These are phyloP conservation scores for Leptinotarsa peninsularis DNA, from an alignment of 2,888 invertebrate species.

Conservation along the genomic window DNA sequence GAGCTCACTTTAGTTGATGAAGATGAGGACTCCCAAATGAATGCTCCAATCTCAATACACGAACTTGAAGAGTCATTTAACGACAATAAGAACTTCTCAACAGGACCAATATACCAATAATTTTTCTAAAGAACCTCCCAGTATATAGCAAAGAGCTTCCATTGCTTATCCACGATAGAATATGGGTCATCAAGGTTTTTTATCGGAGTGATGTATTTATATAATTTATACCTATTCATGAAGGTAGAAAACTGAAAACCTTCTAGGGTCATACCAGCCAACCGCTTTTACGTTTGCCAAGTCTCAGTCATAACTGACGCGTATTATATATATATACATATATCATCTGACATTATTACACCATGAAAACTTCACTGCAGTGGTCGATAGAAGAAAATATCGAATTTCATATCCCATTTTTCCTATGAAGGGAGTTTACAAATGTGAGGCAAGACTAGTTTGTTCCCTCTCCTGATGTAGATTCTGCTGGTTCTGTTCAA, in stretches of 20 bases:
- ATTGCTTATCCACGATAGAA: neutral
- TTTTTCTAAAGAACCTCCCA: neutral
- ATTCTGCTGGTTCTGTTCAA: no score
- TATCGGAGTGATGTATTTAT: neutral
- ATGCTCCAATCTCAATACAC: neutral
- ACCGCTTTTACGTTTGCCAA: neutral
- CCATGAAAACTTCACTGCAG: neutral
- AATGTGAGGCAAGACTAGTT: neutral
- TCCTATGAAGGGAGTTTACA: neutral
- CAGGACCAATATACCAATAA: neutral
- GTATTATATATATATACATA: no score
- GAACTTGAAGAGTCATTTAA: neutral
- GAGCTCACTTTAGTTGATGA: neutral
- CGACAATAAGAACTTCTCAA: neutral
- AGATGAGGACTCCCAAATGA: neutral
- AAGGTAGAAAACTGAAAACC: neutral
- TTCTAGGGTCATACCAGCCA: neutral
- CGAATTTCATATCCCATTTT: neutral
- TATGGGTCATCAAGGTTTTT: neutral
- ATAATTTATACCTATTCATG: no score
- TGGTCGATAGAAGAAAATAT: neutral
- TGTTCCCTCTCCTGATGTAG: no score
- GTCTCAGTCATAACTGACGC: neutral
- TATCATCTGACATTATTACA: no score
- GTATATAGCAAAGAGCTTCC: neutral